Base-by-base conservation (phyloP, 2,797 vertebrate genomes). In the Australoheros facetus region DNA sequence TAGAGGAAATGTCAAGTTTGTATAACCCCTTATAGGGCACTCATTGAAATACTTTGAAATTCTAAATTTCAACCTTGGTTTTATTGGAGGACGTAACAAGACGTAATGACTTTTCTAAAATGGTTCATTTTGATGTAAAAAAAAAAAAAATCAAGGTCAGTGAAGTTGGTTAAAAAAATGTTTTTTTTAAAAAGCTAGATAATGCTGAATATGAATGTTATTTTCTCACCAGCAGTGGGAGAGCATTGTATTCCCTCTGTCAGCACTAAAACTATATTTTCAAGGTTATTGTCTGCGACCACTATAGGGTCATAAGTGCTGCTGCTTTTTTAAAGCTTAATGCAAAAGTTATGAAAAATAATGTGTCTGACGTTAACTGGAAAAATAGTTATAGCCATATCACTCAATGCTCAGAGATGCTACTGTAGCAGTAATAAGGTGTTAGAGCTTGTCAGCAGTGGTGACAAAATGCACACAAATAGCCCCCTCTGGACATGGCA, bases 391-490 rank as follows among this genome's bases (percentile, higher is more conserved):
- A 48, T 23, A 3, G 66, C 30, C 45, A 45, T 60, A 32, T 82
- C 58, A 55, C 7, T 62, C 21, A 17, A 19, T 64, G 77, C 30
- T 60, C n/a, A 42, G 19, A 71, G 72, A 37, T 78, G 59, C 77
- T 78, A 39, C 66, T 1, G 1, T 9, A 58, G 55, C 53, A 3
- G 14, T 70, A 70, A 56, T 57, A 81, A 9, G 30, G 72, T 79
- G 56, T 74, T 34, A 19, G 32, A 77, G 19, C 6, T 21, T 73
- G 76, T 86, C 80, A 78, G 59, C 78, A 73, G 28, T 55, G 32
- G 30, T 81, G 59, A 85, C 75, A 7, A 88, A 74, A 82, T 71
- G 26, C 21, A 73, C 91, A 70, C 62, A 87, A 87, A 92, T 82
- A 66, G 69, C 66, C 74, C 85, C 79, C 85, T 66, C n/a, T 82